Base-by-base conservation (phyloP, 2,113 vertebrate genomes). In the Spermophilus dauricus region DNA sequence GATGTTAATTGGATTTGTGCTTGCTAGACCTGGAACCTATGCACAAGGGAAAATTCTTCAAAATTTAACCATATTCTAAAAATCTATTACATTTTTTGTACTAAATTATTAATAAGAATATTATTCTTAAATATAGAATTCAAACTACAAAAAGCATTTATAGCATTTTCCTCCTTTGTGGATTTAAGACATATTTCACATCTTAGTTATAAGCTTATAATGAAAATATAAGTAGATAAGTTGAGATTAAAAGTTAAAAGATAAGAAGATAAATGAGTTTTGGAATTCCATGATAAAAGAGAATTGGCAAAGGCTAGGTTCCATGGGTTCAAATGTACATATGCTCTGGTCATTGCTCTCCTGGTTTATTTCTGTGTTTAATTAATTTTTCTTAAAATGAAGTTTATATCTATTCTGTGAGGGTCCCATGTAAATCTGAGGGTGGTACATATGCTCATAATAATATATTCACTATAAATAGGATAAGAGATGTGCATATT, bases 121-220 rank as follows among this genome's bases (percentile, higher is more conserved):
- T 58, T 28, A 63, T n/a, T 95, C 20, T 32, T 80, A 58, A 80
- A 18, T 5, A 63, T 77, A 56, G 1, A 67, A 53, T 89, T 69
- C 39, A 34, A 48, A 69, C 8, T 65, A 6, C 11, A 92, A 84
- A 63, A 95, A 65, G 6, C 6, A 78, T 53, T 34, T 24, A 80
- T 51, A 37, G 5, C 14, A 10, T 34, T 48, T 81, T 91, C 10
- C 37, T 4, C 37, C 4, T 67, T 91, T 63, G 13, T 85, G 8
- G 6, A 85, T 63, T 77, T 89, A 70, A 81, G 32, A 53, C 37
- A 67, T 93, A 18, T 91, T 91, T 83, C 20, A 88, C 39, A 84
- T 78, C 17, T 65, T 67, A 83, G 51, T 45, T 65, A 51, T 80
- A 75, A 95, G 91, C 2, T 72, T 10, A n/a, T 67, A 77, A 69